Evolutionary conservation across 2,113 vertebrate genomes (phyloP).

Genomic region (Anolis sagrei): DNA sequence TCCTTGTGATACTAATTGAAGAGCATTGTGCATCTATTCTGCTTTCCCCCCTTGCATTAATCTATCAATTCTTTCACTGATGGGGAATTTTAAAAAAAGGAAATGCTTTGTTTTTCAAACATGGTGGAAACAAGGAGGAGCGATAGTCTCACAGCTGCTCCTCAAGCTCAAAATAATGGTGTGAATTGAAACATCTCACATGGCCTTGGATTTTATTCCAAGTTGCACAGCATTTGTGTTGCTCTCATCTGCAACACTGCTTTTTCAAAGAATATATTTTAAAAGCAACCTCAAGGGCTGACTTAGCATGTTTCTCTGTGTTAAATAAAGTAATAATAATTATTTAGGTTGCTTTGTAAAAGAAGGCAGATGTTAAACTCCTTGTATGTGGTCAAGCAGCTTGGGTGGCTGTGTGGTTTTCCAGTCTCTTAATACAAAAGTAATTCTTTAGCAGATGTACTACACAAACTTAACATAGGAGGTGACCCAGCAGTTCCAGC

Average conservation of each 20-base stretch:
- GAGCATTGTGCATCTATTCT: neutral
- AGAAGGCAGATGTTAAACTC: constrained; percentile 58
- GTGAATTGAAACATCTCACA: neutral
- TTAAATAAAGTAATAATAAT: constrained; percentile 44
- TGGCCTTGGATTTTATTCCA: neutral
- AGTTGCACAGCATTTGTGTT: neutral
- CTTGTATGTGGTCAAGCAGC: constrained; percentile 34
- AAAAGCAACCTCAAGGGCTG: constrained; percentile 58
- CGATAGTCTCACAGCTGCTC: too few relatives aligned
- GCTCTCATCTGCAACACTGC: neutral
- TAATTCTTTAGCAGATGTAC: constrained; percentile 11
- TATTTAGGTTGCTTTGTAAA: constrained; percentile 53
- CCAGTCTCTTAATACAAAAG: constrained; percentile 42
- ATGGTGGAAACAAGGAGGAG: neutral
- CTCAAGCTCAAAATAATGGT: neutral
- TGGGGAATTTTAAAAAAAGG: too few relatives aligned
- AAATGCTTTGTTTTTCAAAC: neutral
- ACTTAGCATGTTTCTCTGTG: constrained; percentile 57
- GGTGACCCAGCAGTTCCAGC: constrained; percentile 43
- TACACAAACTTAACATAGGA: constrained; percentile 7
- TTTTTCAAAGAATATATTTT: neutral
- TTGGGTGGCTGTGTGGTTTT: constrained; percentile 68
- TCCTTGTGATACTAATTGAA: neutral
- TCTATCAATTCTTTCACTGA: too few relatives aligned
- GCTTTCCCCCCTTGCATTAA: neutral